Conservation (phyloP, 2,888 invertebrate genomes). For the Psococerastis gibbosa region DNA sequence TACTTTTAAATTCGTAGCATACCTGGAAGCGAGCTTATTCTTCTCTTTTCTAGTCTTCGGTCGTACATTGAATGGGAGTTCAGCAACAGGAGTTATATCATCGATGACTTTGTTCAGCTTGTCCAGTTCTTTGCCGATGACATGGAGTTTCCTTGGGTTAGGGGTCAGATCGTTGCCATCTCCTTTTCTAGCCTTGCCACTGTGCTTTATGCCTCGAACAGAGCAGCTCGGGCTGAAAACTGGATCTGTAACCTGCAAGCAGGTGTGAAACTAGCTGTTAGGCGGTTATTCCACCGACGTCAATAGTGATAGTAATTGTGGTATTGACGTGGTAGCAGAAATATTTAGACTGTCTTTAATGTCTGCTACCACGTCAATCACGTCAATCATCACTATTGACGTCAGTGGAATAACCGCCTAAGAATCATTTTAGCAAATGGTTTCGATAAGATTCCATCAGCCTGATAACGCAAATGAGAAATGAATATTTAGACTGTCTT, state of each 20-base stretch:
- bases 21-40: constrained; percentile 84
- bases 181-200: constrained; percentile 84
- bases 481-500: no score
- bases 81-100: constrained; percentile 89
- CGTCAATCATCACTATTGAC: no score
- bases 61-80: constrained; percentile 71
- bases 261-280: no score
- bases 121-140: constrained; percentile 82
- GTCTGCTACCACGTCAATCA: no score
- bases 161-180: constrained; percentile 96
- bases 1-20: constrained; percentile 12
- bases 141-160: constrained; percentile 75
- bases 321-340: no score
- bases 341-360: no score
- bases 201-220: constrained; percentile 73
- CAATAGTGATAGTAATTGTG: no score
- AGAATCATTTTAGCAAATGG: no score
- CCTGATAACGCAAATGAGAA: no score
- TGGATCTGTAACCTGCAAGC: constrained; percentile 63
- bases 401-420: no score
- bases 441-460: no score
- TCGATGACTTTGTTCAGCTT: constrained; percentile 81
- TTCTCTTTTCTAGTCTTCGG: constrained; percentile 94
- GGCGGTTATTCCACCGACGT: no score
- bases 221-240: constrained; percentile 89